A percentile compares a stretch with the other conserved stretches of the same genome.
phyloP scores from a whole-genome alignment of 2,888 invertebrate genomes.

The Folsomia candida region DNA sequence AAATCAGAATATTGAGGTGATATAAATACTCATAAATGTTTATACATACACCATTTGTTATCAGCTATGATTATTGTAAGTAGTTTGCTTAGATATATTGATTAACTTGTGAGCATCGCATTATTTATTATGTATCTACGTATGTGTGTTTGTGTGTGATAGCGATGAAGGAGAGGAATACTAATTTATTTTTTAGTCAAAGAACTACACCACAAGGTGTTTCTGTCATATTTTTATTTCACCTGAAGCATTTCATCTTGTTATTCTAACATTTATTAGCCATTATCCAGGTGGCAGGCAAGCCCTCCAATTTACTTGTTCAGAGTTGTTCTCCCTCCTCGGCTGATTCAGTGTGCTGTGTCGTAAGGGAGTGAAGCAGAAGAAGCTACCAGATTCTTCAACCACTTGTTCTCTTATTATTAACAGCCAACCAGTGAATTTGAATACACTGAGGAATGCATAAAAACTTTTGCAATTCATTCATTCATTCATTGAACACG shows the following conservation, averaged over 20 bases:
- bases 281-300: slow-evolving; percentile 17
- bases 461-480: slow-evolving; percentile 12
- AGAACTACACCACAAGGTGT: background rate
- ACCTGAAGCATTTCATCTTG: background rate
- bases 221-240: background rate
- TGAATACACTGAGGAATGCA: background rate
- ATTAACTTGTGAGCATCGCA: too few relatives aligned
- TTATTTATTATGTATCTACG: too few relatives aligned
- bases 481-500: slow-evolving; percentile 2
- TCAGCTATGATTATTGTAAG: too few relatives aligned
- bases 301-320: slow-evolving; percentile 1
- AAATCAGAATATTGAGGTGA: too few relatives aligned
- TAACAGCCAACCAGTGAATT: background rate
- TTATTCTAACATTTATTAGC: background rate
- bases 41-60: too few relatives aligned
- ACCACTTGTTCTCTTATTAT: background rate
- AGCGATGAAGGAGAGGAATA: background rate
- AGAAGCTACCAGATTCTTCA: slow-evolving; percentile 24
- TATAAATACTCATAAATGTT: too few relatives aligned
- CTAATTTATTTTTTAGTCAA: background rate
- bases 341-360: background rate
- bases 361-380: slow-evolving; percentile 11
- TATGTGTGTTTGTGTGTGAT: too few relatives aligned
- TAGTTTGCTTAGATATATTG: too few relatives aligned
- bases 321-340: background rate